Percentiles rank a stretch among this genome's conserved stretches.
These are phyloP conservation scores for Tolypeutes matacus DNA, from an alignment of 2,797 vertebrate species.

Conservation along the genomic window DNA sequence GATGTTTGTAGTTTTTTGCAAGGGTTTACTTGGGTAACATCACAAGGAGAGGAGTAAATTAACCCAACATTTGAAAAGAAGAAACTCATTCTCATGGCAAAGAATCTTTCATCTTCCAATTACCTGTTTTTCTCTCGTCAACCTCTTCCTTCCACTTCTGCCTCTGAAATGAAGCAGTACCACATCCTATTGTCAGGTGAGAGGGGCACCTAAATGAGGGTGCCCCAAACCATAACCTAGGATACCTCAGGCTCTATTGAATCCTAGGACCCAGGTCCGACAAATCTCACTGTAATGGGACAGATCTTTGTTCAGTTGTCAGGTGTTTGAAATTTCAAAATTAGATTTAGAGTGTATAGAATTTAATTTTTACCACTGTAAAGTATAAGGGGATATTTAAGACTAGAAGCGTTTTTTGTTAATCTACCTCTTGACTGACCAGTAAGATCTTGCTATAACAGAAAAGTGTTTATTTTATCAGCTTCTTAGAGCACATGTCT, in stretches of 20 bases:
- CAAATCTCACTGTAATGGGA: background rate
- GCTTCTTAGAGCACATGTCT: slow-evolving; percentile 10
- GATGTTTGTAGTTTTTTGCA: background rate
- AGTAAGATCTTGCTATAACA: background rate
- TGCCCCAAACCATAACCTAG: background rate
- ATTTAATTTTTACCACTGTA: slow-evolving; percentile 26
- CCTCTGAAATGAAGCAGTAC: background rate
- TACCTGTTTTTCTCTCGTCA: background rate
- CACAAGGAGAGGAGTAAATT: background rate
- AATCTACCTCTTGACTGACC: background rate
- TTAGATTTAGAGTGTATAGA: background rate
- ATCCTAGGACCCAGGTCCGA: background rate
- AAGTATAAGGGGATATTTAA: background rate
- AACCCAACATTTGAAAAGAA: background rate
- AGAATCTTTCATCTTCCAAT: background rate
- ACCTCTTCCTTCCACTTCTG: background rate
- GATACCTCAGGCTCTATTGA: background rate
- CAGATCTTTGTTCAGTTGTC: background rate
- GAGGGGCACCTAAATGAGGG: background rate
- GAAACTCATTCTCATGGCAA: background rate
- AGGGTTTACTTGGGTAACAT: background rate
- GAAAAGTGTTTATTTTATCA: background rate
- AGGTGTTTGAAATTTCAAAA: slow-evolving; percentile 28
- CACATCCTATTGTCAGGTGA: background rate
- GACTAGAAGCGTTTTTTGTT: background rate